Conservation (phyloP, 2,888 invertebrate species). For the Drosophila picticornis region DNA sequence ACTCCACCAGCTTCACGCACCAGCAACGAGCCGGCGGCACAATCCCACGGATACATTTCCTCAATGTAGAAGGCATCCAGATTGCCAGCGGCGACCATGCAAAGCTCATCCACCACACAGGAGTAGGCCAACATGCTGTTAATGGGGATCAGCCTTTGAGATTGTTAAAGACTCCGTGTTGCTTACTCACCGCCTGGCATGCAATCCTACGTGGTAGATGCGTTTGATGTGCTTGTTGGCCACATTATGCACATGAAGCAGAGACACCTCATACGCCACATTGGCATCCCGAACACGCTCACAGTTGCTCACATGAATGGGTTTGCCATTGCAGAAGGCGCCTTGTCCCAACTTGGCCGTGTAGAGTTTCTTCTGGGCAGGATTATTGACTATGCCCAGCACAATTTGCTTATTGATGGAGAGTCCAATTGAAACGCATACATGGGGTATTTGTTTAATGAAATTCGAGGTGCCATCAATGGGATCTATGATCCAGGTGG, state of each 20-base stretch:
- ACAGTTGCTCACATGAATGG: conserved; percentile 86
- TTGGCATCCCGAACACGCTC: conserved; percentile 80
- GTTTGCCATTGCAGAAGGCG: conserved; percentile 90
- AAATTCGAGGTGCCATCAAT: conserved; percentile 96
- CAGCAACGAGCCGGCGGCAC: conserved; percentile 90
- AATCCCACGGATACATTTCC: conserved; percentile 92
- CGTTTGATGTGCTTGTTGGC: conserved; percentile 84
- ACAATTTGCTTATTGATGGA: conserved; percentile 87
- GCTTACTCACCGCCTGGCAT: conserved; percentile 81
- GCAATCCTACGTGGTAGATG: conserved; percentile 81
- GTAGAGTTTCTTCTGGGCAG: conserved; percentile 89
- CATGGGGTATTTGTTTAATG: conserved; percentile 89
- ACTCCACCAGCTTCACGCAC: conserved; percentile 92
- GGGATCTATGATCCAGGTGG: conserved; percentile 95
- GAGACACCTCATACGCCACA: conserved; percentile 84
- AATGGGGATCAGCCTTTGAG: background rate
- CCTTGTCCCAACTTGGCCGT: conserved; percentile 90
- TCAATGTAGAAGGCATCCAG: conserved; percentile 90
- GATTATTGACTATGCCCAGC: conserved; percentile 91
- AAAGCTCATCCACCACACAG: conserved; percentile 90
- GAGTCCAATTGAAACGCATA: conserved; percentile 90
- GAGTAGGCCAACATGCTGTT: conserved; percentile 87
- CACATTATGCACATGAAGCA: conserved; percentile 78
- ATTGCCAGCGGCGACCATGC: conserved; percentile 90
- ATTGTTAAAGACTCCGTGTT: background rate